Percentiles rank a stretch among this genome's conserved stretches.
phyloP scores from a whole-genome alignment of 2,113 vertebrate species.

The Cygnus buccinator region DNA sequence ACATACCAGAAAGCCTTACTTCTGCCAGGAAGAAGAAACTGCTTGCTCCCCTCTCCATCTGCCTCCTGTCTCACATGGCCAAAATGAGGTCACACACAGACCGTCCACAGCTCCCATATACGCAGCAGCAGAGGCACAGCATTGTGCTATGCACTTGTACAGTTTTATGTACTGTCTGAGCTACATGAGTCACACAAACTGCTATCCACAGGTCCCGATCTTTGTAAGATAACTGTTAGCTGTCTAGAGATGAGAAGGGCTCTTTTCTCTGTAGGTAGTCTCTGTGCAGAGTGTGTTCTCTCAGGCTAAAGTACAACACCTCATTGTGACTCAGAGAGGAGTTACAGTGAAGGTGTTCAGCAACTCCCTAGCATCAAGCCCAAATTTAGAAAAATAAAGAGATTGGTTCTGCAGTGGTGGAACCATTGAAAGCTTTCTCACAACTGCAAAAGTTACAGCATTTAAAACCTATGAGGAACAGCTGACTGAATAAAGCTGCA shows the following conservation, averaged over 20 bases:
- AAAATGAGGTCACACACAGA: not conserved
- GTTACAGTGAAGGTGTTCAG: not conserved
- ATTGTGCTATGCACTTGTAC: not conserved
- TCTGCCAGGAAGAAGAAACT: not conserved
- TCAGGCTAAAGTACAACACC: not conserved
- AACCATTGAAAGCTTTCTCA: not conserved
- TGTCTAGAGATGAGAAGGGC: not conserved
- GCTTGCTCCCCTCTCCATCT: not conserved
- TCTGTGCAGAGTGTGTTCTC: not conserved
- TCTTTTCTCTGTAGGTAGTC: not conserved
- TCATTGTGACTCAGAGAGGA: not conserved
- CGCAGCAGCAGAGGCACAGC: fast-evolving
- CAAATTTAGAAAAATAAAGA: not conserved
- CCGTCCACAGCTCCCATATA: not conserved
- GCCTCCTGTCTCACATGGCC: not conserved
- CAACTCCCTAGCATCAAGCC: not conserved
- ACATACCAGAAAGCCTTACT: not conserved
- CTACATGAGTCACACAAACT: not conserved
- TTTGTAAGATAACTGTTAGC: not conserved
- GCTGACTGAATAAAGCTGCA: not conserved
- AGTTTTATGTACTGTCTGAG: not conserved
- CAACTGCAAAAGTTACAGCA: not conserved
- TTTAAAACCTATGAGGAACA: not conserved
- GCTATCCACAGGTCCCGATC: not conserved
- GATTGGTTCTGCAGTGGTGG: not conserved